phyloP scores from a whole-genome alignment of 2,888 invertebrate species.

The Synanthedon tipuliformis region DNA sequence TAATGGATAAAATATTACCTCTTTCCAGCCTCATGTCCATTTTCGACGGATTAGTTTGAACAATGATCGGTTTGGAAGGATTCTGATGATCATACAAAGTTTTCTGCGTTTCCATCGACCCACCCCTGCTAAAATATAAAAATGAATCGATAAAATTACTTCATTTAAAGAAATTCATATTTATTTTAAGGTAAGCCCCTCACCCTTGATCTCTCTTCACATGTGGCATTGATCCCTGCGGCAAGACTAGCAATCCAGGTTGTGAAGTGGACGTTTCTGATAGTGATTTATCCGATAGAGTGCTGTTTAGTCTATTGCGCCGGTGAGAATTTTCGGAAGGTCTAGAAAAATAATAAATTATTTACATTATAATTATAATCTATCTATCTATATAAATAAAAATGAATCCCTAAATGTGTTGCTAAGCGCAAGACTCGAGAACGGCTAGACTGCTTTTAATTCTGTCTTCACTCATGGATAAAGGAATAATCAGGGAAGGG shows the following conservation, averaged over 20 bases:
- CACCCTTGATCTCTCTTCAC: constrained; percentile 51
- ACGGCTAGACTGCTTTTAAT: no score
- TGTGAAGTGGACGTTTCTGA: constrained; percentile 40
- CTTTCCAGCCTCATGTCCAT: constrained; percentile 52
- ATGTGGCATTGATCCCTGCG: constrained; percentile 45
- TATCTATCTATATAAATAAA: no score
- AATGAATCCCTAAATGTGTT: no score
- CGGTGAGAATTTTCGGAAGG: constrained; percentile 32
- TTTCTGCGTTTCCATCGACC: constrained; percentile 42
- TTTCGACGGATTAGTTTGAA: constrained; percentile 63
- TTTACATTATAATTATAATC: no score
- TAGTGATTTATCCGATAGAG: constrained; percentile 41
- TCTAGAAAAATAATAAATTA: constrained; percentile 15
- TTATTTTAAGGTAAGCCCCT: constrained; percentile 7
- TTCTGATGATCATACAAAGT: constrained; percentile 57
- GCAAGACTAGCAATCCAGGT: constrained; percentile 52
- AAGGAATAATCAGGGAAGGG: no score
- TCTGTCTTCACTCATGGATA: no score
- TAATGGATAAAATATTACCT: constrained; percentile 25
- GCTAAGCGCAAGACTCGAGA: no score
- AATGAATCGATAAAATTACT: background rate
- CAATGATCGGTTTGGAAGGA: constrained; percentile 77
- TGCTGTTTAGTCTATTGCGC: constrained; percentile 41
- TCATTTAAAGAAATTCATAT: background rate
- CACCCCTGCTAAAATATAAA: constrained; percentile 32